Conservation (phyloP, 2,113 vertebrate genomes). For the Harpagus bidentatus region DNA sequence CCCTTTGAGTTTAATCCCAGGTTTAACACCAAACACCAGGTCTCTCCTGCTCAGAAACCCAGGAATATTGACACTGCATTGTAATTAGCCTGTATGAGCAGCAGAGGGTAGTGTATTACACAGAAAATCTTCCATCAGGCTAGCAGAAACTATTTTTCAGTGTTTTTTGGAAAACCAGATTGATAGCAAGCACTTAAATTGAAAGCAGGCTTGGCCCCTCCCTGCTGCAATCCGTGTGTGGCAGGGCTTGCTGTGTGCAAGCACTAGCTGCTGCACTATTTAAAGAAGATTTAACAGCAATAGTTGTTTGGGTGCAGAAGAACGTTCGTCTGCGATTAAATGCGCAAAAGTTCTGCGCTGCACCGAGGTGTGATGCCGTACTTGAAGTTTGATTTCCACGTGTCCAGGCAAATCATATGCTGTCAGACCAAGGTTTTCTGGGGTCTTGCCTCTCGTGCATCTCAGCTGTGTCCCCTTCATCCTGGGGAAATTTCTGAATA, state of each 20-base stretch:
- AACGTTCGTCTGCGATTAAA: not conserved
- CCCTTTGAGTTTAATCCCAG: not conserved
- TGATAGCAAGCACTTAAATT: not conserved
- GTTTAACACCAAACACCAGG: not conserved
- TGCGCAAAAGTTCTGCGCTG: accelerated
- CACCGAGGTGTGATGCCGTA: not conserved
- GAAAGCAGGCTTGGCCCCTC: not conserved
- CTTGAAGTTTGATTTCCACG: not conserved
- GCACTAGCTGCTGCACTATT: not conserved
- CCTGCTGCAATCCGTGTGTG: not conserved
- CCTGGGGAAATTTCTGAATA: accelerated
- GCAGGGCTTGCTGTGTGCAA: not conserved
- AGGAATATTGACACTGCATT: not conserved
- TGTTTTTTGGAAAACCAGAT: not conserved
- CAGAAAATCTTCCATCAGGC: not conserved
- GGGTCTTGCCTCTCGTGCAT: not conserved
- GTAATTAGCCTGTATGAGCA: not conserved
- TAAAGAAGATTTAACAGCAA: not conserved
- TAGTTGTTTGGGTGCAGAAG: not conserved
- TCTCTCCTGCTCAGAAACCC: not conserved
- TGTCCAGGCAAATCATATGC: not conserved
- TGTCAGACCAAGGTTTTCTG: not conserved
- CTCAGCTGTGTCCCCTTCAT: not conserved
- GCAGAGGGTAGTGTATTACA: slow-evolving; percentile 52
- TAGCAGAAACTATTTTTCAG: not conserved